Base-by-base conservation (phyloP, 2,888 invertebrate genomes). In the Morpho achilles region DNA sequence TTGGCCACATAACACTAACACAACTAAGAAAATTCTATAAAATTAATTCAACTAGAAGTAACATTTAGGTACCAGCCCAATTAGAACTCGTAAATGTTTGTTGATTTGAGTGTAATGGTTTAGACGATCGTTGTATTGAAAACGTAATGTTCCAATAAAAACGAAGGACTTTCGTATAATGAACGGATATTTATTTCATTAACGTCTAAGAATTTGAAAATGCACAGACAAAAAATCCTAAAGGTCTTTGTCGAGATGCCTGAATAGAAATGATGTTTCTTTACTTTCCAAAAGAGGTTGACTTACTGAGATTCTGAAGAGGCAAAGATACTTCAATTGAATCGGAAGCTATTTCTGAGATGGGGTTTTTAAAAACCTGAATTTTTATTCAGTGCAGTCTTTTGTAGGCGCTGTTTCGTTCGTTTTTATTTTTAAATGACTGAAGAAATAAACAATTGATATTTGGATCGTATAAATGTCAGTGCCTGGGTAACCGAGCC, bases 1-100 rank as follows among this genome's bases (percentile, higher is more conserved):
- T 16, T 16, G 16, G 16, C 32, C 52, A 50, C 61, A 61, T 61
- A 58, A 61, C 54, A 55, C 58, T 56, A 61, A 61, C 58, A 58
- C 48, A 58, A 56, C 55, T 58, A 55, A 53, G 45, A 39, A 61
- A 55, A 55, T 61, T 61, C 51, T 52, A 45, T 52, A 45, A 45
- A 39, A 52, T 32, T 45, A 61, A 58, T 53, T 61, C 52, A 58
- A 56, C 61, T 55, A 55, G 43, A 48, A 40, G 16, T 42, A 5
- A 46, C 49, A 44, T 49, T 43, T 50, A 42, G 49, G 32, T 32
- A 32, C 32, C 32, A 55, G 58, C 44, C 49, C 49, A 48, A 58
- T 58, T 55, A 58, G 40, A 46, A 48, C 45, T 42, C n/a, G 54
- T 8, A 51, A 54, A 44, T 43, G 10, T 52, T 61, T 55, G 16